Percentiles rank a stretch among this genome's conserved stretches.
These are phyloP conservation scores for Mythimna ferrago DNA, from an alignment of 2,888 invertebrate genomes.

Conservation along the genomic window DNA sequence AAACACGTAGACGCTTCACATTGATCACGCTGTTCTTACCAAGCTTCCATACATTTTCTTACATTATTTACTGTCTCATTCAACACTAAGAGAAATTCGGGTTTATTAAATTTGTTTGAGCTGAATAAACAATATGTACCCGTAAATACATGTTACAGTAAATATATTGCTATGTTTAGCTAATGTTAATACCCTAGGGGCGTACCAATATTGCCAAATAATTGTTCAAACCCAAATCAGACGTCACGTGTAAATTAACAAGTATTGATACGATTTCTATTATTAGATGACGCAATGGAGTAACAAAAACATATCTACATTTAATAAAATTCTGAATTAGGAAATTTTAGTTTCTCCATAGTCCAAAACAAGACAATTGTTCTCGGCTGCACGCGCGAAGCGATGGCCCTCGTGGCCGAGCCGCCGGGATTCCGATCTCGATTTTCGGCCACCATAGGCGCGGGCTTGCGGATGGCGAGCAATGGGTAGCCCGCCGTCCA, in stretches of 20 bases:
- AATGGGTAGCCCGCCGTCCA: too few species aligned
- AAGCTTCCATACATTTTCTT: not conserved
- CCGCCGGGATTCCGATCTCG: too few species aligned
- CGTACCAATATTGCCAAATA: not conserved
- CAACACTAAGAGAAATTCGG: conserved; percentile 8
- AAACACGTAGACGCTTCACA: conserved; percentile 31
- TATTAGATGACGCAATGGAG: too few species aligned
- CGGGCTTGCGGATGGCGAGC: too few species aligned
- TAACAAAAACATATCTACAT: too few species aligned
- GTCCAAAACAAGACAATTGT: too few species aligned
- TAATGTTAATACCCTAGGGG: not conserved
- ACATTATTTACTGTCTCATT: conserved; percentile 11
- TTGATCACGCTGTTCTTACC: conserved; percentile 11
- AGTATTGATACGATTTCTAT: not conserved
- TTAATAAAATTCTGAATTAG: too few species aligned
- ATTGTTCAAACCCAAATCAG: not conserved
- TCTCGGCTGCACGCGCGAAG: too few species aligned
- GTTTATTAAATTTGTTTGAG: conserved; percentile 24
- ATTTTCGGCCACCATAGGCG: too few species aligned
- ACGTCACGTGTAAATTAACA: not conserved
- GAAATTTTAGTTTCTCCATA: too few species aligned
- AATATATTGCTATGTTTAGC: conserved; percentile 2
- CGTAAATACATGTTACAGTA: not conserved
- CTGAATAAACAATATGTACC: not conserved
- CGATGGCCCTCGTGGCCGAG: too few species aligned